Conservation (phyloP, 1,140 invertebrate genomes). For the Orchestia grillus region DNA sequence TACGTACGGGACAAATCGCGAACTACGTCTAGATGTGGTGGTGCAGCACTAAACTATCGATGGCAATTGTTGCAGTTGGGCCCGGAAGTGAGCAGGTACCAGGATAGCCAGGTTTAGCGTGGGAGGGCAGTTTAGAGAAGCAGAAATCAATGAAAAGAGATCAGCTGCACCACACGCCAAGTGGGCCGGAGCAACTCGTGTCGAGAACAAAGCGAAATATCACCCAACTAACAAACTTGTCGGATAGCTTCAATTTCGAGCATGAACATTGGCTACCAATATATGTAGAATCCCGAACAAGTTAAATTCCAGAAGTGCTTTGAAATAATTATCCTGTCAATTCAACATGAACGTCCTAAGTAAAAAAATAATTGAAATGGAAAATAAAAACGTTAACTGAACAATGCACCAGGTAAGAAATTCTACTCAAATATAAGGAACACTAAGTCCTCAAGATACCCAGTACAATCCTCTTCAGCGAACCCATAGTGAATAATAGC, state of each 20-base stretch:
- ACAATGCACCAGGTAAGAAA: not conserved
- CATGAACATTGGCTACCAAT: not conserved
- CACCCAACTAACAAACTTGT: not conserved
- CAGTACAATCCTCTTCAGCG: no score
- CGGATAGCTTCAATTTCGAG: not conserved
- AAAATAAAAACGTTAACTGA: not conserved
- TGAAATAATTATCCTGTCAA: no score
- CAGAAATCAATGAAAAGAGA: slow-evolving; percentile 11
- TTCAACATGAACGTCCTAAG: no score
- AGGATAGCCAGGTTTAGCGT: not conserved
- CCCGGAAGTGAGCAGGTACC: not conserved
- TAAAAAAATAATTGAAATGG: not conserved
- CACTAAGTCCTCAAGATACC: not conserved
- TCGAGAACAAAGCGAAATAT: not conserved
- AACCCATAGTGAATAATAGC: no score
- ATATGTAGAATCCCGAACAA: not conserved
- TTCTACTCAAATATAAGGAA: not conserved
- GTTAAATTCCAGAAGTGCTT: not conserved
- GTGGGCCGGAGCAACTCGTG: not conserved
- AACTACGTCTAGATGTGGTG: not conserved
- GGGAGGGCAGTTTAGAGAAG: not conserved
- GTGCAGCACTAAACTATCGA: not conserved
- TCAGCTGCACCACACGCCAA: not conserved
- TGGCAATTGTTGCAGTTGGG: not conserved
- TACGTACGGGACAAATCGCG: not conserved